Base-by-base conservation (phyloP, 2,113 vertebrate genomes). In the Dicerorhinus sumatrensis region DNA sequence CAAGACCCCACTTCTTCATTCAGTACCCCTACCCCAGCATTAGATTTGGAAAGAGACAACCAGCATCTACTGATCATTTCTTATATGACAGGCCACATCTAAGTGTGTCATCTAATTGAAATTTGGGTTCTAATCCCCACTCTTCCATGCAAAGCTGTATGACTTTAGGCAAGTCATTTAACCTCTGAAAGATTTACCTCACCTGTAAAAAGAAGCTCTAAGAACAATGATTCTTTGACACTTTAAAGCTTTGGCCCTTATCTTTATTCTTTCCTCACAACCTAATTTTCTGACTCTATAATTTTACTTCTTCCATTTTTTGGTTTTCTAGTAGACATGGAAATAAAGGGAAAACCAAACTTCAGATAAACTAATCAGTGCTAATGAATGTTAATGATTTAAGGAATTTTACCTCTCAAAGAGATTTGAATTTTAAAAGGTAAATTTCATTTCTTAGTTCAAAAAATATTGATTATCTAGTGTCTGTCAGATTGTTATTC, bases 391-490 rank as follows among this genome's bases (percentile, higher is more conserved):
- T 84, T 95, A 93, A 80, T 95, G 73, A 88, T 89, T 83, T 96
- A 93, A 84, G 58, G 76, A 17, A 62, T 80, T 90, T 94, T 90
- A 60, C 27, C 16, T 90, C 58, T 88, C 91, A 97, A 80, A 94
- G 85, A 17, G 62, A 94, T 76, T 95, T 96, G 46, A 87, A 87
- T 96, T 96, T 96, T 96, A 76, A 89, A 93, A 92, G n/a, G 33
- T 91, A 93, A 97, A 93, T 92, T 93, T 31, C 65, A 63, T 89
- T 87, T 96, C 96, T 91, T 81, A 94, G 63, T 88, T 98, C 42
- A 81, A 75, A 92, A 94, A 73, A 56, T 77, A 93, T 42, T 36
- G 67, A 72, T 29, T 56, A n/a, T 60, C 54, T 67, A 29, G 18
- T 89, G 51, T 27, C 54, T 85, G 36, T 89, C 39, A 89, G 51